Evolutionary conservation across 2,888 invertebrate genomes (phyloP), one percentile per base, ranked within the genome.

Genomic region (Limnephilus lunatus): DNA sequence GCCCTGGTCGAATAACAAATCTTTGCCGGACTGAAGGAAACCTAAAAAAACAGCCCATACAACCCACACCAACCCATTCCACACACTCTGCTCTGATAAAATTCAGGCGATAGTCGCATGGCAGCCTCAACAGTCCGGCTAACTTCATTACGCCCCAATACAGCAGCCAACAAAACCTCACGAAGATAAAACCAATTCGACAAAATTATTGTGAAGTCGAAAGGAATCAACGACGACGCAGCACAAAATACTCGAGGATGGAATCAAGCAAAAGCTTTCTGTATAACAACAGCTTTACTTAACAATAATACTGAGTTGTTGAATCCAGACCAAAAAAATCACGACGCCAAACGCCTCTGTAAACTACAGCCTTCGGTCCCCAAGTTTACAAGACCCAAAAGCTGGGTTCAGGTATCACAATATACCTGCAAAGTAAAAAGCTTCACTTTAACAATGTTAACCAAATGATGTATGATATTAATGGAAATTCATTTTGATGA

Each of bases 311-410:
- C 68, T 15, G 25, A 35, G 19, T 35, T 39, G 44, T 30, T 86
- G 86, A 88, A 88, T 68, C 88, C n/a, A 31, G 53, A 68, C 88
- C 53, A 35, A 88, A 88, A 88, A 88, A 88, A 88, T 68, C 68
- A 88, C 30, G 88, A 68, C 88, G 68, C 68, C 88, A 88, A 88
- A 88, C 88, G 88, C 88, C 88, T 88, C 53, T 88, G 85, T 85
- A 85, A 85, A 85, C 85, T 25, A 39, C 44, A 85, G 88, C 88
- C 88, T 53, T 68, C 39, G 48, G 86, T 44, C 44, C 32, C 88
- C 32, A 68, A 68, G 25, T n/a, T 9, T 68, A n/a, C 68, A 68
- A 68, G n/a, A 68, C 68, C 7, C 68, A 68, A 68, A 68, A 68
- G 68, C 68, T 68, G 7, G 68, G 7, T 68, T n/a, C 68, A 68